Percentiles rank a stretch among this genome's conserved stretches.
Conservation (phyloP, 2,113 vertebrate species). For the Todiramphus saurophagus region DNA sequence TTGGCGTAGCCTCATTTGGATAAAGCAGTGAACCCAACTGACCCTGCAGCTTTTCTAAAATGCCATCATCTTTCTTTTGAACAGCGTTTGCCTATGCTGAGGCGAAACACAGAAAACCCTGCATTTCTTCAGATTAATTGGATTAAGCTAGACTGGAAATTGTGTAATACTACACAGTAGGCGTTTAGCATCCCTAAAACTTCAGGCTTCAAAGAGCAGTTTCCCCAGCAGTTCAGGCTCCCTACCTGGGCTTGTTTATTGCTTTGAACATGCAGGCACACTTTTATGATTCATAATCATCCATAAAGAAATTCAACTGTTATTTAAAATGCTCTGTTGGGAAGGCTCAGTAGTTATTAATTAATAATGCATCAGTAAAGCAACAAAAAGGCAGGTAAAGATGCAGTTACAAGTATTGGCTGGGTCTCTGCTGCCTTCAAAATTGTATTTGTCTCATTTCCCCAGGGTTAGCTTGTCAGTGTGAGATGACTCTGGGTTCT, state of each 20-base stretch:
- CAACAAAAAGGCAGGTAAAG: conserved; percentile 36
- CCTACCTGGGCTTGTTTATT: conserved; percentile 39
- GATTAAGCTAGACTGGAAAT: not conserved
- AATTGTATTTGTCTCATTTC: not conserved
- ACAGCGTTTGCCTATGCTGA: not conserved
- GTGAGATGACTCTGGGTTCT: not conserved
- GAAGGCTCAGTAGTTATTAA: conserved; percentile 58
- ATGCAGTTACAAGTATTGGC: not conserved
- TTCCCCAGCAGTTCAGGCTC: conserved; percentile 32
- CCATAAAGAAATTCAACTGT: conserved; percentile 59
- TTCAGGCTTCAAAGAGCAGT: conserved; percentile 45
- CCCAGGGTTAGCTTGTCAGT: not conserved
- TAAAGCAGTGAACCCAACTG: not conserved
- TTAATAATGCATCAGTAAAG: conserved; percentile 70
- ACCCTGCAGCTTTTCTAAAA: not conserved
- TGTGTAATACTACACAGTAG: not conserved
- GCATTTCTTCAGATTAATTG: conserved; percentile 23
- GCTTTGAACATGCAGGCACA: conserved; percentile 34
- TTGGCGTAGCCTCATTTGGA: not conserved
- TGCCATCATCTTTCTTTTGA: not conserved
- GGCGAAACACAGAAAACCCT: not conserved
- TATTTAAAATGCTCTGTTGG: conserved; percentile 66
- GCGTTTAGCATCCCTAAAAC: not conserved
- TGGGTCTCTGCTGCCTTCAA: conserved; percentile 19
- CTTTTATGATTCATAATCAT: conserved; percentile 18